Conservation (phyloP, 1,140 invertebrate genomes). For the Rhopalosiphum maidis region DNA sequence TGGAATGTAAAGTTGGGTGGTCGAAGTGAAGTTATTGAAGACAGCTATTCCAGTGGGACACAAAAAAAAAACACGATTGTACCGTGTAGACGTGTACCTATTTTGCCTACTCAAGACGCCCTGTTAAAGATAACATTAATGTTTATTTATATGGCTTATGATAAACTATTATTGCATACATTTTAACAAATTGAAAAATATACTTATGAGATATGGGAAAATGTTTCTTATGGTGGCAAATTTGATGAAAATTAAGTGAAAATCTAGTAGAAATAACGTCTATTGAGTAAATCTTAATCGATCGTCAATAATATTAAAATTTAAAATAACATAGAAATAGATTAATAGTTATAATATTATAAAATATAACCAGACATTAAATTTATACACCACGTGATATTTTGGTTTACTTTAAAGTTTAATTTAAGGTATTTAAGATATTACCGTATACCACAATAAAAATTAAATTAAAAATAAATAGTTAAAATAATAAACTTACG, state of each 20-base stretch:
- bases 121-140: neutral
- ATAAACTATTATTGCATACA: neutral
- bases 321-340: neutral
- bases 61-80: neutral
- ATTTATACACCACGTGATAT: too few relatives aligned
- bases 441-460: neutral
- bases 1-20: neutral
- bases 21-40: neutral
- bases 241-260: neutral
- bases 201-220: neutral
- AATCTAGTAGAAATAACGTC: neutral
- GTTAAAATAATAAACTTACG: too few relatives aligned
- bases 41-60: too few relatives aligned
- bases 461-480: neutral
- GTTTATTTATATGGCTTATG: too few relatives aligned
- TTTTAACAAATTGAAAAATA: neutral
- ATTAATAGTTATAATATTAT: too few relatives aligned
- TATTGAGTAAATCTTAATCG: neutral
- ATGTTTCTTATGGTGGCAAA: accelerated
- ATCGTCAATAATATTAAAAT: neutral
- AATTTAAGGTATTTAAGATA: too few relatives aligned
- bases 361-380: too few relatives aligned
- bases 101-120: neutral
- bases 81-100: neutral
- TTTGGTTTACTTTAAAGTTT: neutral